Conservation (phyloP, 2,113 vertebrate genomes). For the Megalops atlanticus region DNA sequence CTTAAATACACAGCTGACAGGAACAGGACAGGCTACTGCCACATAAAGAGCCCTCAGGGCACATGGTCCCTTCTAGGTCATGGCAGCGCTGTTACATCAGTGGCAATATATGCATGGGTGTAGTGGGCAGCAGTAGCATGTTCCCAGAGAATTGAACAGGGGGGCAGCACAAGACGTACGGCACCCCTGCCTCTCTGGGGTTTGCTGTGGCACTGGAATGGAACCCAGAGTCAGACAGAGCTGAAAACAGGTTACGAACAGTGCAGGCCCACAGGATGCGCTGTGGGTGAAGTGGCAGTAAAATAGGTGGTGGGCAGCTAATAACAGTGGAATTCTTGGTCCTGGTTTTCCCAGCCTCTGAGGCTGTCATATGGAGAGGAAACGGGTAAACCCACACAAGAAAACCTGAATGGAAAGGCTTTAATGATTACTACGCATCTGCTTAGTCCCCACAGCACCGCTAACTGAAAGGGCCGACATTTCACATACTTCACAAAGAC, state of each 20-base stretch:
- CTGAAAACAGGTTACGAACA: constrained; percentile 75
- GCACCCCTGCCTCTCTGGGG: constrained; percentile 72
- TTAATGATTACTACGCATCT: too few species aligned
- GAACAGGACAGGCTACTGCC: neutral
- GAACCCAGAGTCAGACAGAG: constrained; percentile 71
- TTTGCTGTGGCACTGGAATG: constrained; percentile 75
- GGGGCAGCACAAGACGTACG: constrained; percentile 51
- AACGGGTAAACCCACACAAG: neutral
- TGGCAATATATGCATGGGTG: neutral
- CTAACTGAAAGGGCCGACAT: too few species aligned
- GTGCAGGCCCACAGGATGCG: constrained; percentile 59
- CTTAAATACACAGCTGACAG: neutral
- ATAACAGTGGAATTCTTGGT: too few species aligned
- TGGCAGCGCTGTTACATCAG: neutral
- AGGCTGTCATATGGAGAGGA: neutral
- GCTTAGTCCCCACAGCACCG: too few species aligned
- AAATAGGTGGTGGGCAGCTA: neutral
- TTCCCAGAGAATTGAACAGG: constrained; percentile 76
- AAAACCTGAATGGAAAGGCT: neutral
- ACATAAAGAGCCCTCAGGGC: neutral
- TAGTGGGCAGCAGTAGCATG: constrained; percentile 29
- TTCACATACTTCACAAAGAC: neutral
- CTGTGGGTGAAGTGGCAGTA: too few species aligned
- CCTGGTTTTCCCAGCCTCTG: too few species aligned
- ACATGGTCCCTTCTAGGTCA: too few species aligned